Base-by-base conservation (phyloP, 2,113 vertebrate species). In the Chinchilla lanigera region DNA sequence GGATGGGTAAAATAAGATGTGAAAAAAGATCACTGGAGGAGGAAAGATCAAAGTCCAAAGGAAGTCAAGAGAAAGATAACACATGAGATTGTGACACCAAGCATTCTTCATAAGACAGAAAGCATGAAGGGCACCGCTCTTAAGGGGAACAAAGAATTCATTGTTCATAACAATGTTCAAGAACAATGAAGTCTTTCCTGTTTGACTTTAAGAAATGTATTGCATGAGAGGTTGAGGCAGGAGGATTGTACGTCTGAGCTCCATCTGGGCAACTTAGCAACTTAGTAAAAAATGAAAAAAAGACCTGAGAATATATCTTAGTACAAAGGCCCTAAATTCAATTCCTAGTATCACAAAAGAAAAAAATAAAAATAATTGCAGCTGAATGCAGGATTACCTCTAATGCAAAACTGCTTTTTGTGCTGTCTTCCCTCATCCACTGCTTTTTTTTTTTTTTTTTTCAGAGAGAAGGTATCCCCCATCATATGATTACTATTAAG, bases 391-490 rank as follows among this genome's bases (percentile, higher is more conserved):
- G 65, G 33, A 17, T 77, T 61, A 52, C 10, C 54, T 80, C 20
- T 80, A 89, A 75, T 20, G 63, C 7, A 87, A 61, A 85, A 90
- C 41, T 67, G 8, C 22, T 28, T 93, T 92, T 87, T 44, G 4
- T 86, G 44, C 35, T 24, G 60, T 73, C 52, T 83, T 22, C 17
- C 35, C 28, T 22, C 24, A 38, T 47, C 2, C 1, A 13, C 5
- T 1, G 44, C 22, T 90, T 89, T 84, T 56, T 86, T 61, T 60
- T 58, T 19, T 60, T 60, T 58, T 86, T 91, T 88, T 90, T 93
- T 47, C 81, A 97, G 97, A 90, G 91, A 97, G 94, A 77, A 97
- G 87, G 19, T 96, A 96, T 80, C 56, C 92, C 33, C 22, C 1
- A 13, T 78, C 73, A 38, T 77, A 94, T 52, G 92, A 93, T 69